A percentile compares a stretch with the other conserved stretches of the same genome.
Conservation (phyloP, 2,888 invertebrate genomes). For the Sarcophaga rosellei region DNA sequence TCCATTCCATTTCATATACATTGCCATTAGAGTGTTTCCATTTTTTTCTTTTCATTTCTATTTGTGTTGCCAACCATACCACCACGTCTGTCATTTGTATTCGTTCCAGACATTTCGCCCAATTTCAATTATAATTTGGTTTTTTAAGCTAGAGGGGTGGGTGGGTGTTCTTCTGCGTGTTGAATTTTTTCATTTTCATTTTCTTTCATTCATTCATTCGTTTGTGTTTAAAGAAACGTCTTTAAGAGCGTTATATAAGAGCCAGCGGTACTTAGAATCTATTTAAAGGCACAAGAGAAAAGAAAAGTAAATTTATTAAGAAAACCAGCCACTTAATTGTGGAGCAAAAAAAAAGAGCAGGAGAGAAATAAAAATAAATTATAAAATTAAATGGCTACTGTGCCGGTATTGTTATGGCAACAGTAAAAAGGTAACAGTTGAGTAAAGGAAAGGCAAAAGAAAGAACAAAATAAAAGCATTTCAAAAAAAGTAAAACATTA, state of each 20-base stretch:
- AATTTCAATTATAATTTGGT: conserved; percentile 21
- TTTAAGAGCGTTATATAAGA: conserved; percentile 57
- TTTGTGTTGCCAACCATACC: not conserved
- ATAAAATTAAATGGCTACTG: conserved; percentile 9
- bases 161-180: not conserved
- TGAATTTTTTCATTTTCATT: conserved; percentile 4
- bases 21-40: conserved; percentile 23
- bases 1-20: not conserved
- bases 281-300: conserved; percentile 11
- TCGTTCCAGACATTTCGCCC: conserved; percentile 2
- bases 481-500: conserved; percentile 24
- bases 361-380: conserved; percentile 20
- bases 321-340: too few species aligned
- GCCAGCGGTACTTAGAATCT: conserved; percentile 63
- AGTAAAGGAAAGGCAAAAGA: conserved; percentile 22
- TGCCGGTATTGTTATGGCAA: not conserved
- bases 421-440: conserved; percentile 9
- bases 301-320: conserved; percentile 3
- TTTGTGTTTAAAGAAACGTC: conserved; percentile 34
- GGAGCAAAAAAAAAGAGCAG: too few species aligned
- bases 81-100: not conserved
- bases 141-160: not conserved
- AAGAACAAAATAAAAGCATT: not conserved
- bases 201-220: not conserved
- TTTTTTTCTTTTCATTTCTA: not conserved